Conservation (phyloP, 2,888 invertebrate genomes). For the Dolichomitus sp. region DNA sequence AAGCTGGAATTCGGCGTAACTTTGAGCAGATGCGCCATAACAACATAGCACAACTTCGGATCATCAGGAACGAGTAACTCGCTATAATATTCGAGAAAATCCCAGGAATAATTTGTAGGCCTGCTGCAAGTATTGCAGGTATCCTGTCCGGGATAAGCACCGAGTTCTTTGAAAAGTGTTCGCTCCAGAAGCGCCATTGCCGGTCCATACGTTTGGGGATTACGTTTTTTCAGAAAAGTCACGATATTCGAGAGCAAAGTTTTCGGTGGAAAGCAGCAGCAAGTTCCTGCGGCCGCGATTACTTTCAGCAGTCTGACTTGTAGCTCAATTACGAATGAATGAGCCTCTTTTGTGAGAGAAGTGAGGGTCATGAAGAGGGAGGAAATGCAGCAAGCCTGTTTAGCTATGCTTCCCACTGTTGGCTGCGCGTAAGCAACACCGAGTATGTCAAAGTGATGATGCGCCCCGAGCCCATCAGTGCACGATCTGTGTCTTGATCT, state of each 20-base stretch:
- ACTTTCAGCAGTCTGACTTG: constrained; percentile 87
- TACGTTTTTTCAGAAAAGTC: constrained; percentile 85
- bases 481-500: constrained; percentile 88
- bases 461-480: constrained; percentile 83
- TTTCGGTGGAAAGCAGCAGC: constrained; percentile 89
- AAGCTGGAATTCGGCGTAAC: constrained; percentile 88
- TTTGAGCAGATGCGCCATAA: constrained; percentile 88
- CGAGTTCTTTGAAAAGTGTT: constrained; percentile 88
- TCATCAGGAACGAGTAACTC: constrained; percentile 88
- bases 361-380: constrained; percentile 88
- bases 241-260: constrained; percentile 87
- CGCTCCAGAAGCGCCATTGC: constrained; percentile 88
- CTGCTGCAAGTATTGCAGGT: constrained; percentile 84
- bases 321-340: constrained; percentile 84
- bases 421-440: constrained; percentile 86
- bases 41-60: constrained; percentile 87
- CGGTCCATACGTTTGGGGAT: constrained; percentile 74
- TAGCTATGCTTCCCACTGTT: constrained; percentile 79
- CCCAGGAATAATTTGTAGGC: constrained; percentile 85
- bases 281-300: constrained; percentile 88
- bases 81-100: constrained; percentile 88
- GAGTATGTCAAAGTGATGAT: constrained; percentile 89
- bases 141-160: constrained; percentile 84
- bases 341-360: constrained; percentile 86
- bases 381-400: constrained; percentile 88